Evolutionary conservation across 2,797 vertebrate species (phyloP), one percentile per base, ranked within the genome.

Genomic region (Enteromius anoplus): DNA sequence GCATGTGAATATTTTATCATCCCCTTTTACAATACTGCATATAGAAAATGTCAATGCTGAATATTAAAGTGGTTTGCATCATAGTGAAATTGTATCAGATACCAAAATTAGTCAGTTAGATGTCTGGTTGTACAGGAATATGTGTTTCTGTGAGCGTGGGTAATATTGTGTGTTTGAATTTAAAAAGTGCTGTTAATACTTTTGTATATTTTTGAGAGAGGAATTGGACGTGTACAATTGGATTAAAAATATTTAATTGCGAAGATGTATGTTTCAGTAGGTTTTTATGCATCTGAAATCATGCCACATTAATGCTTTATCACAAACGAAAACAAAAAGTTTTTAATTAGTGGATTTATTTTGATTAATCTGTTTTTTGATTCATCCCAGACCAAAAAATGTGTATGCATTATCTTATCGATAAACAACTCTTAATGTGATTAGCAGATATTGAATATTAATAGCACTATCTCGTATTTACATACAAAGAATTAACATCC

Each of bases 1-100:
- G 83, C 81, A 85, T 84, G 82, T 58, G 29, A 53, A 49, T 81
- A 78, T 65, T 68, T 71, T 12, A 73, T 40, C 42, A 64, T 40
- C 12, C 23, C 34, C 17, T 60, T 83, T 81, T 23, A 45, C 51
- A 62, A 79, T 49, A 75, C 51, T 23, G 71, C 78, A 80, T 78
- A 73, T 60, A 19, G 84, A 79, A 64, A 83, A 78, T 80, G 62
- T 83, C 23, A 66, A 72, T 12, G 14, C 65, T 45, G 71, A 49
- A 60, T 65, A 82, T 68, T 80, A 75, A 75, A 80, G 17, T 55
- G 45, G 17, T 70, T 71, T 77, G 64, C 77, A 55, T 64, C 34
- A 51, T 58, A 62, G 49, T 71, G 82, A 66, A 29, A 75, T 62
- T 68, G 81, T 76, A 68, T 76, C 72, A 81, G 51, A 45, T 80